Percentiles rank a stretch among this genome's conserved stretches.
Evolutionary conservation across 1,140 invertebrate species (phyloP).

Genomic region (Solenopsis fugax): DNA sequence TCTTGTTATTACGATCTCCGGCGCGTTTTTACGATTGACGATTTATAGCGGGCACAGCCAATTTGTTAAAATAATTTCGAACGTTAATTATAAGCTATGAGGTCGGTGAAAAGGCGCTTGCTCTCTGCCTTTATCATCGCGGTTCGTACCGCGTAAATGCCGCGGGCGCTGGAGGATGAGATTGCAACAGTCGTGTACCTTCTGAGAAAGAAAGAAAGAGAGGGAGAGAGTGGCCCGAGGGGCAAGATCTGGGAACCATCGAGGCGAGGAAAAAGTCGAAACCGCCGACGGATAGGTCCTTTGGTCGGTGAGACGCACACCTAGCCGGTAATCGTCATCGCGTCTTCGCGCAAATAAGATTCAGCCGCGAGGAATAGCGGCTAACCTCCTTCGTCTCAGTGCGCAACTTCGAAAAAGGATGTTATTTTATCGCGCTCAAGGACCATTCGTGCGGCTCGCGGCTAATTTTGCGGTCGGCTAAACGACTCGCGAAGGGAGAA

Average conservation of each 20-base stretch:
- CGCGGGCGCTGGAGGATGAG: constrained; percentile 48
- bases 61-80: constrained; percentile 42
- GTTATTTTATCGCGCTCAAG: constrained; percentile 76
- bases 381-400: constrained; percentile 69
- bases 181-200: constrained; percentile 43
- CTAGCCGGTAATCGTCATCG: constrained; percentile 73
- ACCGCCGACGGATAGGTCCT: constrained; percentile 68
- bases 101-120: constrained; percentile 28
- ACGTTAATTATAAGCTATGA: constrained; percentile 52
- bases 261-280: constrained; percentile 63
- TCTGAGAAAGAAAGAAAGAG: neutral
- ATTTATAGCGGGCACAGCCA: constrained; percentile 11
- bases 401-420: constrained; percentile 73
- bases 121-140: constrained; percentile 41
- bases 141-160: constrained; percentile 52
- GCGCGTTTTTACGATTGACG: constrained; percentile 30
- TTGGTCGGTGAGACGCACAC: constrained; percentile 61
- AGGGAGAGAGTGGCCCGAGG: constrained; percentile 4
- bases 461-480: constrained; percentile 78
- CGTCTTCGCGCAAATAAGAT: constrained; percentile 73
- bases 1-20: constrained; percentile 22
- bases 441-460: constrained; percentile 71
- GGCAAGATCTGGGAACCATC: constrained; percentile 65
- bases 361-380: constrained; percentile 69
- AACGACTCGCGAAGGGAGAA: constrained; percentile 74